Evolutionary conservation across 2,888 invertebrate species (phyloP).

Genomic region (Lissonota sp.): DNA sequence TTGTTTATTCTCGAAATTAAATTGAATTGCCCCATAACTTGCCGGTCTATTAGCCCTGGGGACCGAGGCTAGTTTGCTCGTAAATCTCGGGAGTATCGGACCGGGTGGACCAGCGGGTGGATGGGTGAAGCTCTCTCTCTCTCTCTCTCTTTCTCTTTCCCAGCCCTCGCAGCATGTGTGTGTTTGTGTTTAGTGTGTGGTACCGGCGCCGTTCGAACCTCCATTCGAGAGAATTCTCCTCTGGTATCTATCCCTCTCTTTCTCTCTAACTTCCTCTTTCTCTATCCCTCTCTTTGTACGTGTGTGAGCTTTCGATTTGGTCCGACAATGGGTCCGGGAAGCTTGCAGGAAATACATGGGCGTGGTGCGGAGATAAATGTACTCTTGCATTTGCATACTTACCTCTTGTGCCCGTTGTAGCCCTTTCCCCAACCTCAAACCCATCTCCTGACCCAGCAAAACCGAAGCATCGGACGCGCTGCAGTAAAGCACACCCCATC

Average conservation of each 20-base stretch:
- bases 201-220: conserved; percentile 61
- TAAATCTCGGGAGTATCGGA: conserved; percentile 82
- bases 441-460: too few relatives aligned
- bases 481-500: conserved; percentile 2
- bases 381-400: conserved; percentile 82
- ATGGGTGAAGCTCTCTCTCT: conserved; percentile 55
- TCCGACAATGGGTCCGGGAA: conserved; percentile 80
- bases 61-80: conserved; percentile 81
- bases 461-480: conserved; percentile 47
- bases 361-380: conserved; percentile 82
- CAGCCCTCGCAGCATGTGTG: too few relatives aligned
- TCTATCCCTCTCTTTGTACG: not conserved
- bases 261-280: not conserved
- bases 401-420: conserved; percentile 67
- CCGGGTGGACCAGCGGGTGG: conserved; percentile 70
- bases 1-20: conserved; percentile 82
- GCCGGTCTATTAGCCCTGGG: conserved; percentile 82
- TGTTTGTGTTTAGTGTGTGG: too few relatives aligned
- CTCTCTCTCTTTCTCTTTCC: too few relatives aligned
- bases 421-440: too few relatives aligned
- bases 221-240: conserved; percentile 53
- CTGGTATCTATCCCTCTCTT: conserved; percentile 33
- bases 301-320: conserved; percentile 77
- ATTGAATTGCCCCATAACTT: conserved; percentile 83
- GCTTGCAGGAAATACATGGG: conserved; percentile 82